Evolutionary conservation across 2,888 invertebrate species (phyloP).

Genomic region (Nematopogon swammerdamellus): DNA sequence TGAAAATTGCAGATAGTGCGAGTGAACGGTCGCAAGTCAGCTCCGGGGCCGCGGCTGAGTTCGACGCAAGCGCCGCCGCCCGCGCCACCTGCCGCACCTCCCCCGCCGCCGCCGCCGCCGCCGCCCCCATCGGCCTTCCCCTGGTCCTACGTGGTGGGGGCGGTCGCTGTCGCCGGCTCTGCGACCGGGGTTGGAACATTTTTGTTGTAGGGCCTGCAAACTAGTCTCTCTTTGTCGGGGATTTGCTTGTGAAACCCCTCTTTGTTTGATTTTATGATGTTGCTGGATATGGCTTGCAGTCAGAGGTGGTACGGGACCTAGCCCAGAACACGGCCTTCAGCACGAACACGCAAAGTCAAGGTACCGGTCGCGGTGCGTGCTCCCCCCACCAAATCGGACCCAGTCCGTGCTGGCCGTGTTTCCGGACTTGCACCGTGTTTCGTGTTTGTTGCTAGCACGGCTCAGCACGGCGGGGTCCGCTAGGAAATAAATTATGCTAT

Average conservation of each 20-base stretch:
- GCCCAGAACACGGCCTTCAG: too few species aligned
- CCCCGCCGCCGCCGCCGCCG: slow-evolving; percentile 19
- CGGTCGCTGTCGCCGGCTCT: slow-evolving; percentile 32
- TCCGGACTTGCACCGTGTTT: too few species aligned
- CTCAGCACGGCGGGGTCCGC: too few species aligned
- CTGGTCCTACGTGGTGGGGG: slow-evolving; percentile 32
- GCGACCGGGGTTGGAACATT: slow-evolving; percentile 29
- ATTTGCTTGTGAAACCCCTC: background rate
- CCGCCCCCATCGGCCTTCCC: slow-evolving; percentile 20
- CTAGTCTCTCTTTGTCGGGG: background rate
- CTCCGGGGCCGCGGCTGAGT: slow-evolving; percentile 19
- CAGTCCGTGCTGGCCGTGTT: too few species aligned
- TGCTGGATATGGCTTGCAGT: background rate
- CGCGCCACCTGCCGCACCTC: slow-evolving; percentile 37
- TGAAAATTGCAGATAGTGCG: too few species aligned
- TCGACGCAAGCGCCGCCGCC: slow-evolving; percentile 29
- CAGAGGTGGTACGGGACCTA: too few species aligned
- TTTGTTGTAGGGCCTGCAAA: background rate
- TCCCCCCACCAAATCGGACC: too few species aligned
- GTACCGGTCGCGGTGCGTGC: too few species aligned
- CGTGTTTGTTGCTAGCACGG: too few species aligned
- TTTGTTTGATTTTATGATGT: background rate
- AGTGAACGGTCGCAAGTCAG: too few species aligned
- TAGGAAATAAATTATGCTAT: too few species aligned
- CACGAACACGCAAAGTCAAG: too few species aligned